Base-by-base conservation (phyloP, 2,888 invertebrate species). In the Heliconius erato region DNA sequence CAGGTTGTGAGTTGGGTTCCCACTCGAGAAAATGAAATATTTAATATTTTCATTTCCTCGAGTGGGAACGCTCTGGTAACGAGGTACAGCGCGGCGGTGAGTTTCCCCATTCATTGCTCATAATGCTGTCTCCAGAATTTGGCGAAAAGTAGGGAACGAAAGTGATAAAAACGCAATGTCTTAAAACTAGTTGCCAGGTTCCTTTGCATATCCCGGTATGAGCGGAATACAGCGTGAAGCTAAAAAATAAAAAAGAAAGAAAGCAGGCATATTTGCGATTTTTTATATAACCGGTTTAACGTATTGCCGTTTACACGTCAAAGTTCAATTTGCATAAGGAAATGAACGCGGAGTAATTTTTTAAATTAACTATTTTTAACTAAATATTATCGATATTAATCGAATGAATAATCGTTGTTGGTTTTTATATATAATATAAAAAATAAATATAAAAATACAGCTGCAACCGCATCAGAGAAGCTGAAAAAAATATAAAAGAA, bases 151-250 rank as follows among this genome's bases (percentile, higher is more conserved):
- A 11, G n/a, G 11, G n/a, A n/a, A 63, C 63, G 23, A 54, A 54
- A 23, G 23, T 54, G 23, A 23, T 2, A 2, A n/a, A 7, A 63
- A n/a, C 63, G 54, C 9, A 54, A 23, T 63, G 63, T 23, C n/a
- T n/a, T n/a, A 12, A 63, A n/a, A n/a, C 3, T n/a, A 63, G 63
- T 63, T 63, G 3, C 63, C n/a, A n/a, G 11, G n/a, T 63, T 63
- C 11, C n/a, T 63, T 11, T 63, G 63, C 63, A n/a, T 54, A n/a
- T 1, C n/a, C 0, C n/a, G 23, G 0, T n/a, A 9, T 11, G n/a
- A n/a, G 63, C 63, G 63, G n/a, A n/a, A n/a, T 63, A 63, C 63
- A 63, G 9, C 63, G 63, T 63, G 63, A 63, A n/a, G 63, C n/a
- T 11, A n/a, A 63, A 63, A 63, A 3, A 26, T 67, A 26, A 67